These are phyloP conservation scores for Drosophila cognata DNA, from an alignment of 2,888 invertebrate genomes.

Conservation along the genomic window DNA sequence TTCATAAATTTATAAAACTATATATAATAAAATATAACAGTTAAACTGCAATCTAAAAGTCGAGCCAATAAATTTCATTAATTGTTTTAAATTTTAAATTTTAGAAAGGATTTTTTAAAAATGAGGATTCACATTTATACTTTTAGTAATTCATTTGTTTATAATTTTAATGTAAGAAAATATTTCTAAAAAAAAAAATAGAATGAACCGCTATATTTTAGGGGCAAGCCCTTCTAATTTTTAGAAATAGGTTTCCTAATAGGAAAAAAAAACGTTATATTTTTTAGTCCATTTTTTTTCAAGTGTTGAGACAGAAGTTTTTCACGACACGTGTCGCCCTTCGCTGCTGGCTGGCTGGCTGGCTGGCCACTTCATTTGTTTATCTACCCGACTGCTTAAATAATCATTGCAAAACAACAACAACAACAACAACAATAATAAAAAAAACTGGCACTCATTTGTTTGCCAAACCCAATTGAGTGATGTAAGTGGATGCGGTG, in stretches of 20 bases:
- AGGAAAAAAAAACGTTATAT: no score
- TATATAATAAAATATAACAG: background rate
- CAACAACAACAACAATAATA: slow-evolving; percentile 3
- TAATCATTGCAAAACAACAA: slow-evolving; percentile 33
- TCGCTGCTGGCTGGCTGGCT: slow-evolving; percentile 8
- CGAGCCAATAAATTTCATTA: no score
- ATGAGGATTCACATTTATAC: no score
- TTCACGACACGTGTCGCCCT: slow-evolving; percentile 54
- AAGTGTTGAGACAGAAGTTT: slow-evolving; percentile 35
- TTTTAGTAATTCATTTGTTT: no score
- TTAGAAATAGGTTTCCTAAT: no score
- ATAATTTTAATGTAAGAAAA: background rate
- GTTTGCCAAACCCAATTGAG: slow-evolving; percentile 62
- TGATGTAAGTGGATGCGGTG: slow-evolving; percentile 59
- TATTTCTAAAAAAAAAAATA: background rate
- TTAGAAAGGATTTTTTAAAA: no score
- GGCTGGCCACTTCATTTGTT: slow-evolving; percentile 33
- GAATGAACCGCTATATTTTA: no score
- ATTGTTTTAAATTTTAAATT: no score
- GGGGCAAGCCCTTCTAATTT: no score
- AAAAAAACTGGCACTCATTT: slow-evolving; percentile 39
- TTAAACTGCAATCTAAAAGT: background rate
- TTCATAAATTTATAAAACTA: background rate
- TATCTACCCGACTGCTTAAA: slow-evolving; percentile 43
- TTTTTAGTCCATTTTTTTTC: background rate